Evolutionary conservation across 2,797 vertebrate species (phyloP).

Genomic region (Cossypha niveicapilla): DNA sequence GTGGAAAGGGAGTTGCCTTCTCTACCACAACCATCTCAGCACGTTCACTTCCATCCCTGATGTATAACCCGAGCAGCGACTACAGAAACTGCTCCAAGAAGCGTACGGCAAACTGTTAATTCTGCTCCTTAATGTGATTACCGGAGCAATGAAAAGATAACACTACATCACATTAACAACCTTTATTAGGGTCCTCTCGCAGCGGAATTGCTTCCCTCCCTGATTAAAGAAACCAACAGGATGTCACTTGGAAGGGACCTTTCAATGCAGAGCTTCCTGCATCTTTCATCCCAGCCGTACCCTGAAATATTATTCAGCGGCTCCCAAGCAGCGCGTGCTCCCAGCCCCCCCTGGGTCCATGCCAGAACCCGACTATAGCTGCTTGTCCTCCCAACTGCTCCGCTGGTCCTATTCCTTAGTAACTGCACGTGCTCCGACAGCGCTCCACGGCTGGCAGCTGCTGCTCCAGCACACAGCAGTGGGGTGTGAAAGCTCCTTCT

Average conservation of each 20-base stretch:
- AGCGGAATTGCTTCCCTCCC: constrained; percentile 2
- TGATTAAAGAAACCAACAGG: constrained; percentile 15
- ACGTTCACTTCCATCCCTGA: not conserved
- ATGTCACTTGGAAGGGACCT: constrained; percentile 31
- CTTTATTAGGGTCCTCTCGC: not conserved
- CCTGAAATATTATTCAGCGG: not conserved
- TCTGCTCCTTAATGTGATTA: not conserved
- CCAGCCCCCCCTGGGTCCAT: constrained; percentile 21
- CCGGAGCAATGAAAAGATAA: not conserved
- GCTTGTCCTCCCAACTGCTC: constrained; percentile 45
- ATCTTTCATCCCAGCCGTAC: not conserved
- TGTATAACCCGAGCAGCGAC: fast-evolving
- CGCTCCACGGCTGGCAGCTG: constrained; percentile 19
- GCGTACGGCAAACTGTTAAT: not conserved
- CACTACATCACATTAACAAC: not conserved
- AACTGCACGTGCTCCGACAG: constrained; percentile 52
- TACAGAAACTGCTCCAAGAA: not conserved
- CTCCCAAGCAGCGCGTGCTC: not conserved
- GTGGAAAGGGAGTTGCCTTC: not conserved
- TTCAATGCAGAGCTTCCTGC: constrained; percentile 50
- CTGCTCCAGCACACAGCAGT: not conserved
- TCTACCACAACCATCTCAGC: not conserved
- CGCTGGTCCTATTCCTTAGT: constrained; percentile 8
- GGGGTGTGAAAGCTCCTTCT: not conserved
- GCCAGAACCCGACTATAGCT: constrained; percentile 39